Conservation (phyloP, 2,888 invertebrate species). For the Rotaria socialis region DNA sequence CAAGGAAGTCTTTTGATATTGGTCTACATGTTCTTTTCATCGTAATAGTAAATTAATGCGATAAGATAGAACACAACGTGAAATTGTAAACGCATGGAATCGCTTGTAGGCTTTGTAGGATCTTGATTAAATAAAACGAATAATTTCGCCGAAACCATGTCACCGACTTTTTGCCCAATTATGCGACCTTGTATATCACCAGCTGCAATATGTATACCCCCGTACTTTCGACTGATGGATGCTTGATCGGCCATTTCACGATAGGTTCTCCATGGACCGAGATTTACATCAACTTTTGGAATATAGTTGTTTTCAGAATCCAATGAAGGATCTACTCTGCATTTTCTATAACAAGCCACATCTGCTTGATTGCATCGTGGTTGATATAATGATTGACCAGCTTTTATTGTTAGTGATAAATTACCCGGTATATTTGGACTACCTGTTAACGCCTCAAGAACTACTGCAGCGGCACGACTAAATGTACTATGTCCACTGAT, state of each 20-base stretch:
- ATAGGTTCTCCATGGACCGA: not conserved
- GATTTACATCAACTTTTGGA: not conserved
- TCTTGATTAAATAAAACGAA: not conserved
- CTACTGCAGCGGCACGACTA: not conserved
- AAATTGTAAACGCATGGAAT: too few species aligned
- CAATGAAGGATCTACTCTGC: not conserved
- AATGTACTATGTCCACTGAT: not conserved
- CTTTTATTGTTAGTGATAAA: not conserved
- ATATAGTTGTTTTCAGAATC: not conserved
- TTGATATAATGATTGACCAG: not conserved
- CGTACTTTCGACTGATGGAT: not conserved
- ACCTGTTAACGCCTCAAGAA: not conserved
- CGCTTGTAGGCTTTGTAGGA: not conserved
- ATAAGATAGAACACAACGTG: too few species aligned
- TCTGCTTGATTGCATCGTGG: not conserved
- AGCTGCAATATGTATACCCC: not conserved
- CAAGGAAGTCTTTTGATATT: too few species aligned
- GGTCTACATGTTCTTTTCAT: too few species aligned
- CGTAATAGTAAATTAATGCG: too few species aligned
- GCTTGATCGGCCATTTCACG: not conserved
- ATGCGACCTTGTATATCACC: not conserved
- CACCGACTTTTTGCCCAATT: not conserved
- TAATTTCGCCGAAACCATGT: not conserved
- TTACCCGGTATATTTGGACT: not conserved
- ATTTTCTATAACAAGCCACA: not conserved